Base-by-base conservation (phyloP, 1,140 invertebrate genomes). In the Cydia pomonella region DNA sequence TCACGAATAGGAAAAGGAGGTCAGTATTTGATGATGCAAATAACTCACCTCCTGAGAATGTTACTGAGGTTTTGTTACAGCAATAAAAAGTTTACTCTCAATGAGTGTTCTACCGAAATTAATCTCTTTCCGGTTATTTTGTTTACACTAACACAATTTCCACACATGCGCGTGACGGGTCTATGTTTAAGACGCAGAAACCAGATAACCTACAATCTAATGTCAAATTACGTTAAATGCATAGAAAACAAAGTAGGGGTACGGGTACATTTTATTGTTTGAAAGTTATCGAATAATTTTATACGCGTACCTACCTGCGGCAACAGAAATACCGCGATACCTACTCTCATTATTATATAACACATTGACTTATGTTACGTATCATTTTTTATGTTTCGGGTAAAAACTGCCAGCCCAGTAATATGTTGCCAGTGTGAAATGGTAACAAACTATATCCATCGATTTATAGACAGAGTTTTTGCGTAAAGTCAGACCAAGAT, bases 111-210 rank as follows among this genome's bases (percentile, higher is more conserved):
- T 44, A 16, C 41, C 10, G 41, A 44, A 50, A 50, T 16, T 16
- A 16, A 16, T 50, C 16, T 50, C 18, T n/a, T 50, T 50, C n/a
- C 47, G 47, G 47, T 50, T 50, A 50, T 18, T 7, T 18, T 50
- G 47, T 50, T 50, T 50, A 50, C 47, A 50, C n/a, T n/a, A n/a
- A n/a, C 16, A 50, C 47, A 50, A 18, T n/a, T 50, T 50, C 47
- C n/a, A 18, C 47, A n/a, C 47, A 50, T 50, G 47, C n/a, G 47
- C 47, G 16, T 18, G n/a, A n/a, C 47, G 6, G 16, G 13, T 50
- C 47, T 50, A 50, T 12, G 18, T 50, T 50, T 50, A 50, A 50
- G 47, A n/a, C 47, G 47, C 47, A 50, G n/a, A 50, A 18, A 47
- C 18, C 47, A n/a, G 47, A 50, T 50, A 50, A 50, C 47, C 47